phyloP scores from a whole-genome alignment of 2,113 vertebrate species.

The Leptosomus discolor region DNA sequence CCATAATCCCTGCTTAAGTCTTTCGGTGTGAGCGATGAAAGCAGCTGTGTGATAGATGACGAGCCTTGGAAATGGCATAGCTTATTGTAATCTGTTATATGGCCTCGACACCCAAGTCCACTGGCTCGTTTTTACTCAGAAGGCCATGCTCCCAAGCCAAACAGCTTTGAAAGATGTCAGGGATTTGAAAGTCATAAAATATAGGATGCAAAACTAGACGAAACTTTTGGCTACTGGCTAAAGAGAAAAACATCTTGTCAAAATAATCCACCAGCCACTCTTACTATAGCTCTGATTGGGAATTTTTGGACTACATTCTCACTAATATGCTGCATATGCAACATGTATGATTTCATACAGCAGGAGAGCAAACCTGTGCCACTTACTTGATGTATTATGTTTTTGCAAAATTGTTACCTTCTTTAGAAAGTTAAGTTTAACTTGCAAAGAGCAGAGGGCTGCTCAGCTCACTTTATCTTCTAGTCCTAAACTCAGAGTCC shows the following conservation, averaged over 20 bases:
- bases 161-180: not conserved
- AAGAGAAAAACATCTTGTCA: conserved; percentile 25
- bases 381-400: not conserved
- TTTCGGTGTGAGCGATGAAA: not conserved
- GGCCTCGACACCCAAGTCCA: not conserved
- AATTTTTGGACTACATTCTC: not conserved
- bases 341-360: fast-evolving
- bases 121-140: not conserved
- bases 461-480: not conserved
- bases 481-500: not conserved
- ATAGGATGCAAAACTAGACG: not conserved
- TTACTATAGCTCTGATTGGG: not conserved
- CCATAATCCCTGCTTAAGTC: conserved; percentile 1
- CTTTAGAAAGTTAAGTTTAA: not conserved
- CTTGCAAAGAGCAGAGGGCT: not conserved
- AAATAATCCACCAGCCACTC: not conserved
- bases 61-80: not conserved
- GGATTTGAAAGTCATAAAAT: not conserved
- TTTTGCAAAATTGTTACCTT: not conserved
- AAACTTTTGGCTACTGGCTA: not conserved
- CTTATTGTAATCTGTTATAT: not conserved
- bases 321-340: not conserved
- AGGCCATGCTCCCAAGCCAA: not conserved
- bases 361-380: not conserved
- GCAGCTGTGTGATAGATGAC: conserved; percentile 16